Percentiles rank a stretch among this genome's conserved stretches.
These are phyloP conservation scores for Haliclystus octoradiatus DNA, from an alignment of 30 jellyfish, hydroid and myxozoan genomes.

Conservation along the genomic window DNA sequence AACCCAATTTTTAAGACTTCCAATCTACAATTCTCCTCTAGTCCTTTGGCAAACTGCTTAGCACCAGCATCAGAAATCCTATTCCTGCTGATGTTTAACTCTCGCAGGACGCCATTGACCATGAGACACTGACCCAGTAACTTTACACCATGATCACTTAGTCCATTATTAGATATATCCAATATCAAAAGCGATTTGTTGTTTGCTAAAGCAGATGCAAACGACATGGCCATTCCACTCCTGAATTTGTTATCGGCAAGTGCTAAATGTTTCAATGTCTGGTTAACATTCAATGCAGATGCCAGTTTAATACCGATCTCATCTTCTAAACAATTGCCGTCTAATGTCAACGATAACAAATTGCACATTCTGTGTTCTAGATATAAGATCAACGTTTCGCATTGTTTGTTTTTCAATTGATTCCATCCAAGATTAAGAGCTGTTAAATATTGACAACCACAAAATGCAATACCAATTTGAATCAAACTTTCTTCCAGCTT, in stretches of 20 bases:
- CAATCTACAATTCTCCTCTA: constrained; percentile 30
- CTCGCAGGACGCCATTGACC: constrained; percentile 26
- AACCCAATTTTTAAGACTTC: constrained; percentile 34
- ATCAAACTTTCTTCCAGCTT: constrained; percentile 23
- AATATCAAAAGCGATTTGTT: constrained; percentile 16
- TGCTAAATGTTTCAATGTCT: constrained; percentile 20
- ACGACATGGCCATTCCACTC: constrained; percentile 18
- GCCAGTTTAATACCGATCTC: constrained; percentile 32
- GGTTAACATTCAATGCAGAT: constrained; percentile 15
- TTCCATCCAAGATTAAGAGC: constrained; percentile 39
- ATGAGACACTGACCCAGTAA: constrained; percentile 34
- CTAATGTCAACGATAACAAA: constrained; percentile 25
- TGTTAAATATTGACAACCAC: constrained; percentile 1
- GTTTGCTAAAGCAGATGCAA: constrained; percentile 8
- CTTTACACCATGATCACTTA: constrained; percentile 42
- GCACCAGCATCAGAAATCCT: constrained; percentile 46
- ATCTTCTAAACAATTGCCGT: constrained; percentile 27
- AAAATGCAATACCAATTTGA: constrained; percentile 10
- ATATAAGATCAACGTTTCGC: background rate
- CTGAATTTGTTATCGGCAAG: constrained; percentile 30
- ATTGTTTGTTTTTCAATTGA: constrained; percentile 1
- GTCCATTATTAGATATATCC: constrained; percentile 38
- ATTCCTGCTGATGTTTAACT: constrained; percentile 20
- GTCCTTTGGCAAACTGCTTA: constrained; percentile 28
- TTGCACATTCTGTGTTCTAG: constrained; percentile 2